Conservation (phyloP, 2,888 invertebrate genomes). For the Lacanobia wlatinum region DNA sequence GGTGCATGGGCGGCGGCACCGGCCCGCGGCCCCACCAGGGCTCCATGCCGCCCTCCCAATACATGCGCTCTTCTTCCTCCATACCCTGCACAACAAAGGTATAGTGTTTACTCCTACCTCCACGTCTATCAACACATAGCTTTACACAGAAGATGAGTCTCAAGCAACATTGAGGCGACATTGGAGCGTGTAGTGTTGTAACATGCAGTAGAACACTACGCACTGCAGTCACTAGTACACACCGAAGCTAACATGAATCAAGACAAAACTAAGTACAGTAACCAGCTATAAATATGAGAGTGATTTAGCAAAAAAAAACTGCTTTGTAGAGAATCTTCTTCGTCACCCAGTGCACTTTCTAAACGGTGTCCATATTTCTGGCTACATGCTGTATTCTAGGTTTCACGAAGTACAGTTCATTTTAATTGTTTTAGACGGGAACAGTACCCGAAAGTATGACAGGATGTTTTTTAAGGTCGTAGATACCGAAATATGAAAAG, state of each 20-base stretch:
- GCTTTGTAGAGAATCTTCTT: not conserved
- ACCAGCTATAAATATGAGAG: not conserved
- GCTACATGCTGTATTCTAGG: not conserved
- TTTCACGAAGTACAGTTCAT: not conserved
- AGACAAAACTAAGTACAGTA: constrained; percentile 10
- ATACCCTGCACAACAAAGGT: constrained; percentile 79
- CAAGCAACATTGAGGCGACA: not conserved
- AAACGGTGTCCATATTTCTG: not conserved
- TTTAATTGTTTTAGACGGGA: not conserved
- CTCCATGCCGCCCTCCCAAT: constrained; percentile 96
- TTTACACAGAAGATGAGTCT: not conserved
- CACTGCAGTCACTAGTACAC: not conserved
- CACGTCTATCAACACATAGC: not conserved
- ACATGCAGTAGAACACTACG: constrained; percentile 16
- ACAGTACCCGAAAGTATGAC: not conserved
- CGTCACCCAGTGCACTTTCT: not conserved
- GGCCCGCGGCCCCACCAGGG: constrained; percentile 90
- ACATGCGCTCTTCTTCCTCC: constrained; percentile 96
- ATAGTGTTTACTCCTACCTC: not conserved
- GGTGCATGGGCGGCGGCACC: constrained; percentile 79
- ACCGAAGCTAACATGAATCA: not conserved
- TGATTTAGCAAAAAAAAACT: not conserved
- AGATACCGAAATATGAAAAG: too few species aligned
- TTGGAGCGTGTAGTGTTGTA: not conserved
- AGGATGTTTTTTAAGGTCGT: not conserved